Conservation (phyloP, 1,140 invertebrate species). For the Antheraea mylitta region DNA sequence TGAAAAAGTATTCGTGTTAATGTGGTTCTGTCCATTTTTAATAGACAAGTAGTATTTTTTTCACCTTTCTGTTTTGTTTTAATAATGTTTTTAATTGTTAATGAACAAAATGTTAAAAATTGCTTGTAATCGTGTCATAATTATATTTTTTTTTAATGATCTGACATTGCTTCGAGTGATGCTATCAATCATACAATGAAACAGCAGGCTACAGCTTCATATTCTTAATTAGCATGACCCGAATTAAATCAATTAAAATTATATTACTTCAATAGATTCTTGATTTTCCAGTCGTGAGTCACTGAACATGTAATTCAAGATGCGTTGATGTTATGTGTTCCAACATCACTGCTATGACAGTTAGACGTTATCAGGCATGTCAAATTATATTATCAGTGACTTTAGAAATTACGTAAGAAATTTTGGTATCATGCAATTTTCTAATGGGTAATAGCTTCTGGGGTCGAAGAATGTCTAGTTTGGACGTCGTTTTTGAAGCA, state of each 20-base stretch:
- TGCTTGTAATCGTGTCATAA: no score
- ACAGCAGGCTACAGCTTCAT: no score
- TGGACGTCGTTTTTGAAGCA: neutral
- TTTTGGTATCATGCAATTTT: neutral
- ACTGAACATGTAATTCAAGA: neutral
- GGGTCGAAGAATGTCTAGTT: neutral
- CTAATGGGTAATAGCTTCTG: neutral
- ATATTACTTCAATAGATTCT: neutral
- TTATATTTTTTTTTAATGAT: no score
- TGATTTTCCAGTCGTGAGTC: neutral
- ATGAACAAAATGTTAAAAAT: no score
- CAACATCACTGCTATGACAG: neutral
- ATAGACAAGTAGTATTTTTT: no score
- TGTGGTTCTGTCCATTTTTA: no score
- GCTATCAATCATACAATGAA: no score
- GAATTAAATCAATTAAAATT: neutral
- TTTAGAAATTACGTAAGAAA: neutral
- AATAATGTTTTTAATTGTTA: no score
- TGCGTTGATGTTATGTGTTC: neutral
- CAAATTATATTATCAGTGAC: neutral
- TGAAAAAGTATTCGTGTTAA: no score
- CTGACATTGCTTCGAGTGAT: no score
- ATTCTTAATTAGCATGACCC: no score
- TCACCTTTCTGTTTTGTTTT: no score
- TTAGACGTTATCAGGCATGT: neutral